These are phyloP conservation scores for Xanthorhoe designata DNA, from an alignment of 2,888 invertebrate species.

Conservation along the genomic window DNA sequence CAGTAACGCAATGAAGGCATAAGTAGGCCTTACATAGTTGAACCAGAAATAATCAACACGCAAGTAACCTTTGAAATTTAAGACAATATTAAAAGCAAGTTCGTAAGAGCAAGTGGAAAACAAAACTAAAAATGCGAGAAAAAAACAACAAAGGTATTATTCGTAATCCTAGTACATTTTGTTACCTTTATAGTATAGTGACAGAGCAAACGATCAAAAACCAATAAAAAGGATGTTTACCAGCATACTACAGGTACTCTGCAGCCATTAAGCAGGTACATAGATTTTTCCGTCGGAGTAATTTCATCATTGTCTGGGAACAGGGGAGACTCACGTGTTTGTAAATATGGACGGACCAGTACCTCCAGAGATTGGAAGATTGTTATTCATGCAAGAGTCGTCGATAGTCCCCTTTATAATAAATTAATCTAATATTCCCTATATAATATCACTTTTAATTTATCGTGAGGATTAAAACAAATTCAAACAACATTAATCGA, in stretches of 20 bases:
- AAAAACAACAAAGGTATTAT: too few species aligned
- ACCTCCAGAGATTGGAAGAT: neutral
- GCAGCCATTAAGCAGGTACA: slow-evolving; percentile 21
- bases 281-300: slow-evolving; percentile 13
- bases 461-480: neutral
- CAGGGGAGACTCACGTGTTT: slow-evolving; percentile 14
- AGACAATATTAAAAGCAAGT: too few species aligned
- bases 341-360: slow-evolving; percentile 4
- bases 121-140: too few species aligned
- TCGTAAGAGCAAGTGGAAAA: too few species aligned
- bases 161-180: too few species aligned
- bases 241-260: slow-evolving; percentile 1
- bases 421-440: too few species aligned
- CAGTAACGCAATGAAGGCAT: too few species aligned
- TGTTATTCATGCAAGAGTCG: neutral
- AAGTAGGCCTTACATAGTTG: too few species aligned
- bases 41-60: too few species aligned
- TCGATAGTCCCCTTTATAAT: neutral
- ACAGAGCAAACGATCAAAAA: slow-evolving; percentile 1
- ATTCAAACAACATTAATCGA: neutral
- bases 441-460: too few species aligned
- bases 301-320: slow-evolving; percentile 11
- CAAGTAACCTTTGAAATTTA: too few species aligned
- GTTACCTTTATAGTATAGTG: too few species aligned
- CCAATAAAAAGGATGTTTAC: slow-evolving; percentile 12